A percentile compares a stretch with the other conserved stretches of the same genome.
phyloP scores from a whole-genome alignment of 2,888 invertebrate genomes.

The Brachypalpus laphriformis region DNA sequence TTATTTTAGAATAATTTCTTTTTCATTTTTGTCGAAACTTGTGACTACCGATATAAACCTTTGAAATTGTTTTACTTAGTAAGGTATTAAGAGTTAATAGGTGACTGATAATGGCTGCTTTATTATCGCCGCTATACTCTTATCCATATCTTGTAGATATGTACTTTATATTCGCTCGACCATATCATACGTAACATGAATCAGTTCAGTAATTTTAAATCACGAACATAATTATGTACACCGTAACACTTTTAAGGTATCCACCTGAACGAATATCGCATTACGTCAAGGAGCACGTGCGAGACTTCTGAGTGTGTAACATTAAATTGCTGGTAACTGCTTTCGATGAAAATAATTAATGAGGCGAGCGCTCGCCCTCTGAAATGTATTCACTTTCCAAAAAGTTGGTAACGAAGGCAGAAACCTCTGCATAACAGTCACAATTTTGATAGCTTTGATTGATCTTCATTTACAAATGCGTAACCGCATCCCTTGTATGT shows the following conservation, averaged over 20 bases:
- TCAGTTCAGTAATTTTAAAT: constrained; percentile 21
- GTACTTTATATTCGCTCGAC: not conserved
- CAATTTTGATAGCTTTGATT: not conserved
- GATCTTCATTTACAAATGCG: not conserved
- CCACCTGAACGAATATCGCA: constrained; percentile 32
- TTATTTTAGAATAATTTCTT: no score
- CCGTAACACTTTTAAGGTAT: constrained; percentile 42
- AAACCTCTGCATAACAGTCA: not conserved
- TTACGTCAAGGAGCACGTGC: constrained; percentile 29
- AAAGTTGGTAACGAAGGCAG: not conserved
- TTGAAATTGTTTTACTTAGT: no score
- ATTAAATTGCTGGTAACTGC: constrained; percentile 12
- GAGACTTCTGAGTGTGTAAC: constrained; percentile 11
- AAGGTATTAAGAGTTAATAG: no score
- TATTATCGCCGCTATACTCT: no score
- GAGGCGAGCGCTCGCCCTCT: constrained; percentile 4
- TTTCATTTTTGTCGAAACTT: no score
- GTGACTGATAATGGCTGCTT: no score
- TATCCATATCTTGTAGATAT: no score
- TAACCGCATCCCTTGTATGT: not conserved
- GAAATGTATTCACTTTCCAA: constrained; percentile 5
- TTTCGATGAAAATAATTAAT: constrained; percentile 41
- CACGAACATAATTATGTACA: not conserved
- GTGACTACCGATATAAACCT: no score
- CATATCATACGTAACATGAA: constrained; percentile 3